Conservation (phyloP, 30 jellyfish, hydroid and myxozoan genomes). For the Euphysa ruthae region DNA sequence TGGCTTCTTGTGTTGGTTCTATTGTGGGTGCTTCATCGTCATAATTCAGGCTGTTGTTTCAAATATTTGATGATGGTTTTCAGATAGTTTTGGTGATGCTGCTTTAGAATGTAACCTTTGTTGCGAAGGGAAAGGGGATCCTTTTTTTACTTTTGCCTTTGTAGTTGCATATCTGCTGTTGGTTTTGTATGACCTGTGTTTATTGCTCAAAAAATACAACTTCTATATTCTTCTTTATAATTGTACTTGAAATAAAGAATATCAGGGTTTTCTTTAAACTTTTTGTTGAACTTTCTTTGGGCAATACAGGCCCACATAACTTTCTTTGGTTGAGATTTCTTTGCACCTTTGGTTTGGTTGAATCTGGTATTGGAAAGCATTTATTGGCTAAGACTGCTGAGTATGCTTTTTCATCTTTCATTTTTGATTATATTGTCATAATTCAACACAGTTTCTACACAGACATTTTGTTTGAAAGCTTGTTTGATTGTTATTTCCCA, state of each 20-base stretch:
- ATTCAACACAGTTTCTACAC: background rate
- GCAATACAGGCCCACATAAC: constrained; percentile 1
- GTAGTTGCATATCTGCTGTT: background rate
- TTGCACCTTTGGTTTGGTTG: background rate
- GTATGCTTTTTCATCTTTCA: too few relatives aligned
- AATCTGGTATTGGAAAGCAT: background rate
- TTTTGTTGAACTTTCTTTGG: background rate
- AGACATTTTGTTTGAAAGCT: constrained; percentile 7
- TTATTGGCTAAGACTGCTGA: background rate
- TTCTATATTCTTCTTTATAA: constrained; percentile 4
- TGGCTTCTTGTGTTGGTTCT: too few relatives aligned
- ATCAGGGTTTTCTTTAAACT: constrained; percentile 2
- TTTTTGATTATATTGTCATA: background rate
- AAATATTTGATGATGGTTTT: too few relatives aligned
- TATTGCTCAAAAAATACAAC: background rate
- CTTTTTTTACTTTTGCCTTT: constrained; percentile 2
- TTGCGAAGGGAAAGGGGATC: too few relatives aligned
- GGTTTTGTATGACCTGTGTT: background rate
- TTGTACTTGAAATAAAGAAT: background rate
- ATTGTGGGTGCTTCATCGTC: too few relatives aligned
- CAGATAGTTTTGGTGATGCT: too few relatives aligned
- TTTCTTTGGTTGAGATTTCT: background rate
- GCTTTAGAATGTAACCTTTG: too few relatives aligned
- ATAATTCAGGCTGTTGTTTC: too few relatives aligned
- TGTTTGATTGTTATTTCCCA: constrained; percentile 7